Evolutionary conservation across 2,888 invertebrate species (phyloP).

Genomic region (Tigriopus californicus): DNA sequence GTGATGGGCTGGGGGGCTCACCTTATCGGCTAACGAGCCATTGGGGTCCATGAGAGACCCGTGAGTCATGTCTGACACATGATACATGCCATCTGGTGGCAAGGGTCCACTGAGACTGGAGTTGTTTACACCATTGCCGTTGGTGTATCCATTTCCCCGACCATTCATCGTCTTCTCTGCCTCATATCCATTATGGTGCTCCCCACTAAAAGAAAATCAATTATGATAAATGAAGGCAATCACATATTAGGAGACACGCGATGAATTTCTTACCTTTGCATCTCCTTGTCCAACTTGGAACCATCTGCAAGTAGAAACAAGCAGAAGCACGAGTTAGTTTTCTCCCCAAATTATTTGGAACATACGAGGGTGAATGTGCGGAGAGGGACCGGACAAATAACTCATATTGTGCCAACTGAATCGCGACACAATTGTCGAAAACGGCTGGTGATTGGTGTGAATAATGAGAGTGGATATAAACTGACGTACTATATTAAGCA

Average conservation of each 20-base stretch:
- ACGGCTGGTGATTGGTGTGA: no score
- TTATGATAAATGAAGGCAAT: no score
- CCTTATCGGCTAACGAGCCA: not conserved
- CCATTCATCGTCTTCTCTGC: not conserved
- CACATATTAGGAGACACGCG: no score
- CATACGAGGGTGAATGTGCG: not conserved
- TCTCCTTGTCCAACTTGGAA: not conserved
- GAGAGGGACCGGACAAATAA: no score
- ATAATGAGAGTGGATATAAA: no score
- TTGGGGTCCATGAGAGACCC: not conserved
- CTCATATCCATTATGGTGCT: not conserved
- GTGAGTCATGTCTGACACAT: not conserved
- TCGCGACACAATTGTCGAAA: no score
- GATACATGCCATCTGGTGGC: conserved; percentile 5
- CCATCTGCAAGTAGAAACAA: not conserved
- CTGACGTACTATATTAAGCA: no score
- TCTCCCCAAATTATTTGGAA: not conserved
- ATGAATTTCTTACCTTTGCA: not conserved
- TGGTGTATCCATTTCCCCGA: not conserved
- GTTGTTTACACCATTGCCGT: not conserved
- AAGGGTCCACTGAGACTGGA: not conserved
- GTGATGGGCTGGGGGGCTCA: no score
- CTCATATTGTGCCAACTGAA: no score
- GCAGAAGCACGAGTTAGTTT: not conserved
- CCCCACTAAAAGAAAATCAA: no score